Conservation (phyloP, 30 jellyfish, hydroid and myxozoan species). For the Phacellophora camtschatica region DNA sequence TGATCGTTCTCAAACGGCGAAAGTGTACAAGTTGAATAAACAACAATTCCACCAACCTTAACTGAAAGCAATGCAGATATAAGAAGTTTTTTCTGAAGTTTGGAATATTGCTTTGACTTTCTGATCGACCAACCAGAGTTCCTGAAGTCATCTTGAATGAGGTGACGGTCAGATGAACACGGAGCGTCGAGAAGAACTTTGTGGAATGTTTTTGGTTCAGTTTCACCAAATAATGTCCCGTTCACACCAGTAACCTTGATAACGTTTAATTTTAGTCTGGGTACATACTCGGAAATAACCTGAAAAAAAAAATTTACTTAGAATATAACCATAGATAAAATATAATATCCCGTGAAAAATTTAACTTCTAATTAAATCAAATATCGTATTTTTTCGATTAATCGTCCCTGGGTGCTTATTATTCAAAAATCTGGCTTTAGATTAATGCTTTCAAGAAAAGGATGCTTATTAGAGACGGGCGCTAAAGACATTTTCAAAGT, state of each 20-base stretch:
- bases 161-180: slow-evolving; percentile 83
- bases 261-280: too few species aligned
- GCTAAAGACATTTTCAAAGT: too few species aligned
- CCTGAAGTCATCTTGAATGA: slow-evolving; percentile 61
- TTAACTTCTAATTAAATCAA: too few species aligned
- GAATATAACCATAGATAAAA: too few species aligned
- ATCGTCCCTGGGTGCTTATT: too few species aligned
- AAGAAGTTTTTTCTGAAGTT: slow-evolving; percentile 63
- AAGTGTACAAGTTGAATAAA: slow-evolving; percentile 79
- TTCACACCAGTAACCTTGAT: slow-evolving; percentile 39
- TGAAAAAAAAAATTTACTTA: too few species aligned
- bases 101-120: slow-evolving; percentile 50
- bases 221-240: slow-evolving; percentile 51
- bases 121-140: slow-evolving; percentile 75
- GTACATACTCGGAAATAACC: too few species aligned
- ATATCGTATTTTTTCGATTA: too few species aligned
- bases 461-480: too few species aligned
- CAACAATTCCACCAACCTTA: slow-evolving; percentile 68
- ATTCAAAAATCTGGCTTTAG: too few species aligned
- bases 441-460: too few species aligned
- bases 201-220: slow-evolving; percentile 37
- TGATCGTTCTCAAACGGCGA: slow-evolving; percentile 76
- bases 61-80: slow-evolving; percentile 64
- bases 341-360: too few species aligned
- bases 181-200: slow-evolving; percentile 82